phyloP scores from a whole-genome alignment of 2,113 vertebrate genomes.

The Sturnira hondurensis region DNA sequence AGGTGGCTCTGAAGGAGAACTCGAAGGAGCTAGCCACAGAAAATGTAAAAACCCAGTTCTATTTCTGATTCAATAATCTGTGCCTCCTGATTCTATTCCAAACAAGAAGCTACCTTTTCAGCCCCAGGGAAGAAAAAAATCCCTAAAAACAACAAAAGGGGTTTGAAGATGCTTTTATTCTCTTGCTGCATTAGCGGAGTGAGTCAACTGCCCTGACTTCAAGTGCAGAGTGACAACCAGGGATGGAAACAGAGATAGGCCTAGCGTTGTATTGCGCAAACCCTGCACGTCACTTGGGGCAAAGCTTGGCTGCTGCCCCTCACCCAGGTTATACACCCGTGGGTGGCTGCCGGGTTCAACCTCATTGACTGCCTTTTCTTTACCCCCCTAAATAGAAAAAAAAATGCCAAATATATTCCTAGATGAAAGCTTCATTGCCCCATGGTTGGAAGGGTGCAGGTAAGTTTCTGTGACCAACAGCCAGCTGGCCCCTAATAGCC shows the following conservation, averaged over 20 bases:
- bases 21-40: background rate
- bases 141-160: conserved; percentile 23
- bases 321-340: conserved; percentile 16
- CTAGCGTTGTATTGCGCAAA: conserved; percentile 58
- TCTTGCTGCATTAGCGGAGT: background rate
- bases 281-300: conserved; percentile 48
- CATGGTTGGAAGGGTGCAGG: background rate
- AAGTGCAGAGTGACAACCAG: conserved; percentile 69
- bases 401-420: conserved; percentile 61
- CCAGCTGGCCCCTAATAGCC: background rate
- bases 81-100: conserved; percentile 33
- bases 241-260: conserved; percentile 55
- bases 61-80: conserved; percentile 43
- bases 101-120: conserved; percentile 33
- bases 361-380: conserved; percentile 6
- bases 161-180: conserved; percentile 38
- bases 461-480: background rate
- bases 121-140: background rate
- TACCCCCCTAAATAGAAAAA: conserved; percentile 50
- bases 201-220: conserved; percentile 38
- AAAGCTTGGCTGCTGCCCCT: conserved; percentile 56
- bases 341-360: conserved; percentile 33
- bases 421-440: conserved; percentile 40
- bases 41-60: background rate
- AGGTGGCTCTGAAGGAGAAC: background rate